Evolutionary conservation across 2,113 vertebrate species (phyloP).

Genomic region (Ivindomyrus marchei): DNA sequence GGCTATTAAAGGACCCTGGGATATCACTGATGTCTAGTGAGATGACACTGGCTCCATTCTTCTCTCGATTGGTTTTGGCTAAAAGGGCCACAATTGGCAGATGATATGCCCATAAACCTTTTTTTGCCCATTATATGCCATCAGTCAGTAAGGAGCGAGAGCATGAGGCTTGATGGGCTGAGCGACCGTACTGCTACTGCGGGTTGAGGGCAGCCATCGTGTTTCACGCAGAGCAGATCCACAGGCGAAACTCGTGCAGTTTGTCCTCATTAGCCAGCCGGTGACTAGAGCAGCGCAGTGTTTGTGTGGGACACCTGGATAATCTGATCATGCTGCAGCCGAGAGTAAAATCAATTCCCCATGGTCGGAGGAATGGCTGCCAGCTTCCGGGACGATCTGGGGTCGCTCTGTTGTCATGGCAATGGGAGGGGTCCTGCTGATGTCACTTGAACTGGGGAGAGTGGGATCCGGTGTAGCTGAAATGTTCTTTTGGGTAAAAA

Average conservation of each 20-base stretch:
- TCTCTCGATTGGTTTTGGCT: slow-evolving; percentile 47
- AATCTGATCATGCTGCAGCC: slow-evolving; percentile 69
- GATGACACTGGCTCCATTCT: slow-evolving; percentile 54
- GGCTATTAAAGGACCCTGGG: slow-evolving; percentile 60
- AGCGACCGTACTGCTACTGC: slow-evolving; percentile 59
- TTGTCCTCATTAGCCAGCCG: slow-evolving; percentile 87
- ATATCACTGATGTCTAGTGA: slow-evolving; percentile 50
- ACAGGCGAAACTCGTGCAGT: slow-evolving; percentile 75
- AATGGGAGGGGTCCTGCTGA: background rate
- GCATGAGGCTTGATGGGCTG: slow-evolving; percentile 75
- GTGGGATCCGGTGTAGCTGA: background rate
- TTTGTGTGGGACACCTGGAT: slow-evolving; percentile 67
- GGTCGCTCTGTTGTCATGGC: background rate
- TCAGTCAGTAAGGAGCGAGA: slow-evolving; percentile 66
- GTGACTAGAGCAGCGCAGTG: slow-evolving; percentile 75
- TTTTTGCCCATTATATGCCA: slow-evolving; percentile 71
- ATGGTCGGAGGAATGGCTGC: slow-evolving; percentile 53
- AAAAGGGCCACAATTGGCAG: slow-evolving; percentile 13
- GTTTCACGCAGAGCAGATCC: slow-evolving; percentile 67
- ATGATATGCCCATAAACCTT: slow-evolving; percentile 39
- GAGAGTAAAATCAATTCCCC: slow-evolving; percentile 70
- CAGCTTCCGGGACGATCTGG: background rate
- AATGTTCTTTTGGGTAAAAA: background rate
- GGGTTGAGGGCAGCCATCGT: slow-evolving; percentile 64
- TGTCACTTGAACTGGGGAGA: background rate